phyloP scores from a whole-genome alignment of 2,113 vertebrate species.

The Gobio gobio region DNA sequence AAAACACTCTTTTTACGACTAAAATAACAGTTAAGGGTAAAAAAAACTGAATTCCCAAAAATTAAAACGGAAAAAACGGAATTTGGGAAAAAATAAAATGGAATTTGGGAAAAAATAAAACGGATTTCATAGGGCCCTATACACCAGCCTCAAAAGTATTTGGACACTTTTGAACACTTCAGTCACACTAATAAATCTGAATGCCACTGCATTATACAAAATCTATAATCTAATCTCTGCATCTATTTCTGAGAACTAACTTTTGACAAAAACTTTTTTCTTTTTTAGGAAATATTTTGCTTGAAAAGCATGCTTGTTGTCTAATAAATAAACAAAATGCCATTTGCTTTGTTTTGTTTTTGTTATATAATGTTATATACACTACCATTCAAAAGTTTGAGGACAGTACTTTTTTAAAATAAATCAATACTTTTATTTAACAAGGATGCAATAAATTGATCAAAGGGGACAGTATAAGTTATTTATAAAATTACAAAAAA shows the following conservation, averaged over 20 bases:
- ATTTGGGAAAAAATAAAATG: too few species aligned
- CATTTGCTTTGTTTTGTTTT: neutral
- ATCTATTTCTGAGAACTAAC: neutral
- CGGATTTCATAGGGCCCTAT: too few species aligned
- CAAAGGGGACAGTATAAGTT: neutral
- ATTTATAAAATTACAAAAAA: neutral
- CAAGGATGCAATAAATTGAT: neutral
- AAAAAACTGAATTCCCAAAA: too few species aligned
- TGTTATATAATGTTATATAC: neutral
- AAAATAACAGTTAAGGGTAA: too few species aligned
- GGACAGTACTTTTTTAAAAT: neutral
- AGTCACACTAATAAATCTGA: neutral
- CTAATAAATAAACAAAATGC: neutral
- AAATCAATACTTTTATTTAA: neutral
- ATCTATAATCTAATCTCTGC: neutral
- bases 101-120: too few species aligned
- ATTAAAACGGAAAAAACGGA: too few species aligned
- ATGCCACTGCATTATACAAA: neutral
- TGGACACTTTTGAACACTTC: neutral
- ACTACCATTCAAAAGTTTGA: neutral
- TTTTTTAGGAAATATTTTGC: neutral
- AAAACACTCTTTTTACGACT: too few species aligned
- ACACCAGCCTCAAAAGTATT: neutral
- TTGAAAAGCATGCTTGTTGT: neutral
- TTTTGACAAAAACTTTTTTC: neutral